Base-by-base conservation (phyloP, 2,888 invertebrate species). In the Acanthosepion esculentum region DNA sequence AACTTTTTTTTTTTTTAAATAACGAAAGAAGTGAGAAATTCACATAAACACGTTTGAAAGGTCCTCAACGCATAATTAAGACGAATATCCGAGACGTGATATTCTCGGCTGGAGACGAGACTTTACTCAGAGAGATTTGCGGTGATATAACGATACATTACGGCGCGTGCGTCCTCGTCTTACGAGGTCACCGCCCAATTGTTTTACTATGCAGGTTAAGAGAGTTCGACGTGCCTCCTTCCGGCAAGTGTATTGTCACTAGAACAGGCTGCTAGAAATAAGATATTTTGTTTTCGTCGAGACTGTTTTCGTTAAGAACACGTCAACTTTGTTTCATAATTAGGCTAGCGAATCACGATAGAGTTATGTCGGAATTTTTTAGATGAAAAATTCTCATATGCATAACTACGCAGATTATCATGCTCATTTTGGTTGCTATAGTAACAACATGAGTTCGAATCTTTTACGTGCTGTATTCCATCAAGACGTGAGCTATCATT, bases 221-320 rank as follows among this genome's bases (percentile, higher is more conserved):
- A n/a, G 78, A n/a, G 78, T n/a, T n/a, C 59, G n/a, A n/a, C 78
- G n/a, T 78, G n/a, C n/a, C 78, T 78, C n/a, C 78, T 78, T 78
- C 78, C 78, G n/a, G 78, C 33, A n/a, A 78, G 78, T 78, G n/a
- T 0, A 78, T 33, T 78, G 78, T 78, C n/a, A 78, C 78, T 15
- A 78, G 78, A 33, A 8, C 15, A n/a, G 78, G n/a, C 15, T n/a
- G 33, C 78, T 33, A n/a, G 0, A 23, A n/a, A 5, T n/a, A 33
- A 78, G n/a, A 78, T 78, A 78, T 29, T n/a, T 78, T 8, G 78
- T 12, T 78, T 78, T 78, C 10, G 1, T n/a, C 29, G n/a, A 8
- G 78, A 78, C n/a, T 78, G 78, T 8, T 78, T 78, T 78, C n/a
- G 7, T n/a, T 7, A 78, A 78, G 29, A 78, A 78, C 29, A 26